These are phyloP conservation scores for Periophthalmus magnuspinnatus DNA, from an alignment of 2,797 vertebrate genomes.

Conservation along the genomic window DNA sequence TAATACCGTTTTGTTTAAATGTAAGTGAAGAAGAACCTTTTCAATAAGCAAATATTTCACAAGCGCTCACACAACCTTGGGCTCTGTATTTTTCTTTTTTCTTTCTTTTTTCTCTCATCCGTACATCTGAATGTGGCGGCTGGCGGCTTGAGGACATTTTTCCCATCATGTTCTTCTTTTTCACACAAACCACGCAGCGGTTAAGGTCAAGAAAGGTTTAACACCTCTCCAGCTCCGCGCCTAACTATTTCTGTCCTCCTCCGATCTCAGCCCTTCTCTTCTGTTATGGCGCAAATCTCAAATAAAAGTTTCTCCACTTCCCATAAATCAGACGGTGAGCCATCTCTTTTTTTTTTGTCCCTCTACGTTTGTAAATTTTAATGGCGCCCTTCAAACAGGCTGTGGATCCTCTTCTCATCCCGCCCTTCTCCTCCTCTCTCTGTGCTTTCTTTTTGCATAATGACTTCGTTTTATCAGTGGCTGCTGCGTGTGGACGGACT, in stretches of 20 bases:
- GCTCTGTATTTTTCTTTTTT: no score
- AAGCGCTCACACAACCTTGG: no score
- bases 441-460: constrained; percentile 54
- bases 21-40: no score
- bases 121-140: not conserved
- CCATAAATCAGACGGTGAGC: constrained; percentile 11
- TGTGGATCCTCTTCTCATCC: constrained; percentile 26
- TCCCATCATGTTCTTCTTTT: constrained; percentile 10
- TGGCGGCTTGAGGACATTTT: constrained; percentile 13
- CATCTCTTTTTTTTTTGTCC: constrained; percentile 7
- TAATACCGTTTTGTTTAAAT: no score
- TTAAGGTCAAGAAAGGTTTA: constrained; percentile 12
- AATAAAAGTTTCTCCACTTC: not conserved
- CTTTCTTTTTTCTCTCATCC: no score
- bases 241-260: not conserved
- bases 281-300: not conserved
- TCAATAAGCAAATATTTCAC: no score
- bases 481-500: constrained; percentile 60
- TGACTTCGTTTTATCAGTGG: constrained; percentile 65
- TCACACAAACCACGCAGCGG: constrained; percentile 4
- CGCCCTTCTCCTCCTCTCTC: constrained; percentile 28
- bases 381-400: constrained; percentile 53
- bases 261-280: not conserved
- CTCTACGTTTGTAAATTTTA: constrained; percentile 49
- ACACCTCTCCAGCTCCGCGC: not conserved